Conservation (phyloP, 2,888 invertebrate species). For the Hedychridium roseum region DNA sequence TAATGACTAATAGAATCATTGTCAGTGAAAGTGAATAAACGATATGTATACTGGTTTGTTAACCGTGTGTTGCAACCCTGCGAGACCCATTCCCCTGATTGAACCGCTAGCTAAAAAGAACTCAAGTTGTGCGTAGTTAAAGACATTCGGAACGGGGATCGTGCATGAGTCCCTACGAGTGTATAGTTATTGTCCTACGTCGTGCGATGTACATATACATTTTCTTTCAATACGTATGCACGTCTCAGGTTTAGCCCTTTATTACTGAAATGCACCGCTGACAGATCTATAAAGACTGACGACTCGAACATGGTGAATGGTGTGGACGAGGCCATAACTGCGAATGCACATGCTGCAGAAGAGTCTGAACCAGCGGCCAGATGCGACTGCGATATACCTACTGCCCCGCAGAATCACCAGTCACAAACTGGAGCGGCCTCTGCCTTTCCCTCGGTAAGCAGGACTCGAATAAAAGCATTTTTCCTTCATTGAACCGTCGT, state of each 20-base stretch:
- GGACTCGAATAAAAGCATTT: no score
- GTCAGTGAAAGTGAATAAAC: constrained; percentile 57
- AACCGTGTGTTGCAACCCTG: constrained; percentile 52
- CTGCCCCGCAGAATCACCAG: constrained; percentile 57
- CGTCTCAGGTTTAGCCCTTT: constrained; percentile 47
- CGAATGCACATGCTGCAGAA: constrained; percentile 57
- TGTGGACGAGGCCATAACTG: constrained; percentile 59
- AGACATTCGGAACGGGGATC: no score
- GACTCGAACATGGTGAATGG: constrained; percentile 61
- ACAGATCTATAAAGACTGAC: constrained; percentile 78
- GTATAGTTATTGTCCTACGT: no score
- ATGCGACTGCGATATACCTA: constrained; percentile 58
- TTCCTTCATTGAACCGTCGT: background rate
- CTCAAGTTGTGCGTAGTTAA: no score
- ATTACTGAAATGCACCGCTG: constrained; percentile 67
- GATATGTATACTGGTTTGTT: constrained; percentile 58
- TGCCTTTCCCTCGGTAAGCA: constrained; percentile 57
- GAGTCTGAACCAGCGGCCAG: constrained; percentile 57
- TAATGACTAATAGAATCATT: constrained; percentile 55
- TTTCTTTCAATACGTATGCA: constrained; percentile 41
- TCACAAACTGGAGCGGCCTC: constrained; percentile 56
- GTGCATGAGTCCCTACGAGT: no score
- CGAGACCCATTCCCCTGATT: constrained; percentile 35
- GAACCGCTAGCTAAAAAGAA: background rate
- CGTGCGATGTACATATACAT: background rate